Evolutionary conservation across 2,113 vertebrate species (phyloP), one percentile per base, ranked within the genome.

Genomic region (Anarrhichthys ocellatus): DNA sequence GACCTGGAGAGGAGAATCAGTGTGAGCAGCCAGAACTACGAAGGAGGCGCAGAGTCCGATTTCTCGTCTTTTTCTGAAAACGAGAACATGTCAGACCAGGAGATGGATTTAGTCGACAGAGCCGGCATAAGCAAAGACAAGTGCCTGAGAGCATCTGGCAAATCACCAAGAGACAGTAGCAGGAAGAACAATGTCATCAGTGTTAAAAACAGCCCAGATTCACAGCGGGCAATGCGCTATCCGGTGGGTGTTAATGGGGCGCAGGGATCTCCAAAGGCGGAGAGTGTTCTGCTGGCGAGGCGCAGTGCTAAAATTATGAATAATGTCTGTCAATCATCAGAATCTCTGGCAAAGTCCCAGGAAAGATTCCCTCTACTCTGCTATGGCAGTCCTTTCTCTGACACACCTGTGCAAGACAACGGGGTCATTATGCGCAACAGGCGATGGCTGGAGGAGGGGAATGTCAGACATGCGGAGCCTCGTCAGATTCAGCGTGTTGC

Each of bases 31-130:
- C 92, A 91, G 46, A 93, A 93, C 59, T 91, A 93, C 71, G 95
- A 95, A 58, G 94, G 92, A 14, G 93, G 92, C 38, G 94, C 94
- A 17, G 96, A 97, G 38, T 97, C 96, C 0, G 97, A 97, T 29
- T 95, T 97, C 58, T 98, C 97, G 0, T 97, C 96, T 46, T 96
- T 96, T 73, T 97, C 96, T 13, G 97, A 97, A n/a, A 95, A 95
- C 72, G 96, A 97, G 9, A 95, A 95, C 85, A 84, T 95, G 20
- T 95, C 95, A 38, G 95, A 96, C 67, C 95, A 92, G 67, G 95
- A 96, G 87, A 86, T 94, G 87, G 95, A 95, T 69, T 68, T 93
- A 9, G 75, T 83, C 14, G 93, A 92, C 58, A 87, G 92, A 83
- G 84, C 42, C 70, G 40, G 46, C 32, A 52, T 64, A 38, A 66